These are phyloP conservation scores for Mycetomoellerius zeteki DNA, from an alignment of 1,140 invertebrate species.

Conservation along the genomic window DNA sequence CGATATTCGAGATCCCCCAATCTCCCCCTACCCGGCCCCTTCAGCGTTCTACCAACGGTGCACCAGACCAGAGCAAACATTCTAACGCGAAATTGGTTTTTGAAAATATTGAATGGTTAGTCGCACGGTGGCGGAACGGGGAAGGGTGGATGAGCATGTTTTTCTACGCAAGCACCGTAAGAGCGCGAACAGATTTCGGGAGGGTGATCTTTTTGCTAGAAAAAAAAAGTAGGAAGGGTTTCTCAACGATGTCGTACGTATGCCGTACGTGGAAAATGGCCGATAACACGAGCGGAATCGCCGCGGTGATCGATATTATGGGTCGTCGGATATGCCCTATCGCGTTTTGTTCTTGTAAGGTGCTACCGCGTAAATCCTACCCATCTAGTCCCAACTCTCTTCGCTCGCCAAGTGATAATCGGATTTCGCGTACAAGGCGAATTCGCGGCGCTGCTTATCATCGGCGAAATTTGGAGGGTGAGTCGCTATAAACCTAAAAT, in stretches of 20 bases:
- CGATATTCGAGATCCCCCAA: constrained; percentile 65
- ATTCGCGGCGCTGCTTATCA: constrained; percentile 41
- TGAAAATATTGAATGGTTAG: constrained; percentile 78
- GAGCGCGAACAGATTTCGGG: constrained; percentile 56
- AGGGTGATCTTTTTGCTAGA: constrained; percentile 30
- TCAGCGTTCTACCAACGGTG: constrained; percentile 55
- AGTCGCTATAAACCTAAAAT: constrained; percentile 6
- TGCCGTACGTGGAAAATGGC: constrained; percentile 50
- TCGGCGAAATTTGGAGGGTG: constrained; percentile 51
- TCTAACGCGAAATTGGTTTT: constrained; percentile 79
- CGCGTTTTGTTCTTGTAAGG: constrained; percentile 57
- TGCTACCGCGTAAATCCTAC: constrained; percentile 37
- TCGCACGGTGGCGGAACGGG: constrained; percentile 36
- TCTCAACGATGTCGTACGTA: constrained; percentile 60
- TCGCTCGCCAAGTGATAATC: constrained; percentile 42
- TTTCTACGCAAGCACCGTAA: constrained; percentile 52
- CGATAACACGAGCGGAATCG: constrained; percentile 66
- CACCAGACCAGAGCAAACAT: constrained; percentile 72
- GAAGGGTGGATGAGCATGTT: constrained; percentile 49
- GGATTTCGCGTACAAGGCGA: constrained; percentile 51
- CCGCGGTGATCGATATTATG: constrained; percentile 72
- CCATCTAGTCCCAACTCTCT: not conserved
- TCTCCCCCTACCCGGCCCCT: constrained; percentile 18
- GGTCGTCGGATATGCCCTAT: constrained; percentile 60
- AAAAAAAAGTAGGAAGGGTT: not conserved